Evolutionary conservation across 2,888 invertebrate species (phyloP), one percentile per base, ranked within the genome.

Genomic region (Orthosia gothica): DNA sequence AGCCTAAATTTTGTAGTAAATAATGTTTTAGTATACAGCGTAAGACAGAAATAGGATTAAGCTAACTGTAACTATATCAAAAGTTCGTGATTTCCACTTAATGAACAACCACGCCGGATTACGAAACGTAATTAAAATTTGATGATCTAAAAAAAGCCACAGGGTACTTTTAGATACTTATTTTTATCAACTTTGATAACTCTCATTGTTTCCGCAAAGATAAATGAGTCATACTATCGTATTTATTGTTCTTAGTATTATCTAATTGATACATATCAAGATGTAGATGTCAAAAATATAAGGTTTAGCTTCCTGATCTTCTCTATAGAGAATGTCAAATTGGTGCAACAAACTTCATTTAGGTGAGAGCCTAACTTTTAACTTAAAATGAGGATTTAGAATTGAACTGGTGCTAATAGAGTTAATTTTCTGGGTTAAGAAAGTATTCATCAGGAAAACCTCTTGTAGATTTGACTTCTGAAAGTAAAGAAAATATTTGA

Each of bases 51-150:
- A 49, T 66, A 47, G 13, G 20, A 61, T 75, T 66, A 40, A 12
- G 13, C 16, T 4, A 65, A 49, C 15, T 61, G 13, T 18, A 26
- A 26, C n/a, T n/a, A n/a, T n/a, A n/a, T n/a, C n/a, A n/a, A n/a
- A n/a, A 50, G n/a, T 26, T 52, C 50, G 15, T 61, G 26, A 63
- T 50, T 78, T 74, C 26, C 47, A 55, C 68, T 74, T 59, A 79
- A 79, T 68, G 18, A 65, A 57, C 55, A 12, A 76, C 47, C 47
- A 49, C 64, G 66, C 70, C 55, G 16, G 23, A 45, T 81, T 68
- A 52, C 32, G 26, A 64, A 67, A 20, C 67, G 71, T 68, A 54
- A 76, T 76, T 64, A 76, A 81, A 71, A 40, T 52, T 50, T 47
- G 5, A 32, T 40, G 20, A 57, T 52, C 23, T 20, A 57, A 73